Evolutionary conservation across 37 sponge, comb jelly and placozoan genomes (phyloP), one percentile per base, ranked within the genome.

Genomic region (Diacarnus erythraeanus): DNA sequence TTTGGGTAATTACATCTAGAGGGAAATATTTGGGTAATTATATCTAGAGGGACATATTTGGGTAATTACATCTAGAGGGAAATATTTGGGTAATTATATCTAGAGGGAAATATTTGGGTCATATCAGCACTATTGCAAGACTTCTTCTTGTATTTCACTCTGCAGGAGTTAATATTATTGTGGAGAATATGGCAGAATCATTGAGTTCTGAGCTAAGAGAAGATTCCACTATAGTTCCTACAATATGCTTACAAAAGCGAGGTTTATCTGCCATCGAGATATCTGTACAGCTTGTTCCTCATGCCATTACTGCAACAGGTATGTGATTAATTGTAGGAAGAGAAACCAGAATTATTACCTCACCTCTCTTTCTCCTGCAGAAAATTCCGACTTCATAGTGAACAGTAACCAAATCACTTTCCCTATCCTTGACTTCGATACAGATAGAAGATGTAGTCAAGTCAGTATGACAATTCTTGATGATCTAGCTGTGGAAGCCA

Each of bases 401-500:
- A 27, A 34, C 10, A 60, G 54, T 36, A 25, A 76, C 6, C 26
- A 3, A 4, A 38, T 58, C 12, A 30, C 31, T 12, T 33, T 74
- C 15, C 31, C 54, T 1, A 20, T 5, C 6, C 23, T 36, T 40
- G 9, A 12, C 40, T 3, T n/a, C 2, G 26, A 39, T 3, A 41
- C 18, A 3, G 2, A 9, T 21, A 12, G 6, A 2, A 42, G 1
- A 2, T 71, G 71, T 71, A 42, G n/a, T 35, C 23, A 1, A 15
- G 54, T 74, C 74, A 74, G 57, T 21, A 18, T 74, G 35, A 54
- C 57, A 20, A 57, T 71, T 23, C 17, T 26, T 6, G 80, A 80
- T 71, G 80, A 80, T 59, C 23, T 27, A 6, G 38, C 71, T 18
- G 59, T 80, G 27, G 80, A 80, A 57, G 80, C 61, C 0, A 26